phyloP scores from a whole-genome alignment of 2,888 invertebrate species.

The Dysmachus trigonus region DNA sequence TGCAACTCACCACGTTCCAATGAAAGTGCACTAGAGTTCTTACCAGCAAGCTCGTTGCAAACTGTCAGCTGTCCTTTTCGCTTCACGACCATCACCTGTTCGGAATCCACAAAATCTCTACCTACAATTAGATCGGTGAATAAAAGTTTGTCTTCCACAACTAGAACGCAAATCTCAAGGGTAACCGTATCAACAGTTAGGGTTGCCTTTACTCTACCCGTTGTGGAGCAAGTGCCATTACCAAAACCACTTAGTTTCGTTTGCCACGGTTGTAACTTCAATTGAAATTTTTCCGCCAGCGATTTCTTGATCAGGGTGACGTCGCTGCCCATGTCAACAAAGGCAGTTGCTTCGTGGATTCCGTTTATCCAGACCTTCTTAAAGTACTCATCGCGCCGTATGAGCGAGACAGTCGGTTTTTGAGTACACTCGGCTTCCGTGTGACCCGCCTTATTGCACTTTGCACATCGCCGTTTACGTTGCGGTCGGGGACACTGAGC shows the following conservation, averaged over 20 bases:
- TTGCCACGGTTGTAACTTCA: too few relatives aligned
- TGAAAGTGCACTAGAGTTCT: too few relatives aligned
- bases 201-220: background rate
- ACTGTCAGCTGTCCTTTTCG: background rate
- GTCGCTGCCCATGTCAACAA: background rate
- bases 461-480: background rate
- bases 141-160: background rate
- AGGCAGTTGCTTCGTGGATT: background rate
- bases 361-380: background rate
- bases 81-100: background rate
- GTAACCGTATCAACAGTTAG: background rate
- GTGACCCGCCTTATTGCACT: background rate
- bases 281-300: too few relatives aligned
- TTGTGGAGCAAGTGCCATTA: background rate
- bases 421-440: background rate
- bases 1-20: too few relatives aligned
- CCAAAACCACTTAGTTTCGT: background rate
- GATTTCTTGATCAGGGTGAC: background rate
- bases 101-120: background rate
- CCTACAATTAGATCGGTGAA: background rate
- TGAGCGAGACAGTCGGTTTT: background rate
- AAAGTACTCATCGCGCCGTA: background rate
- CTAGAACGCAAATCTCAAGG: background rate
- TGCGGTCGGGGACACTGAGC: background rate
- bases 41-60: too few relatives aligned